Base-by-base conservation (phyloP, 2,113 vertebrate genomes). In the Rallus limicola region DNA sequence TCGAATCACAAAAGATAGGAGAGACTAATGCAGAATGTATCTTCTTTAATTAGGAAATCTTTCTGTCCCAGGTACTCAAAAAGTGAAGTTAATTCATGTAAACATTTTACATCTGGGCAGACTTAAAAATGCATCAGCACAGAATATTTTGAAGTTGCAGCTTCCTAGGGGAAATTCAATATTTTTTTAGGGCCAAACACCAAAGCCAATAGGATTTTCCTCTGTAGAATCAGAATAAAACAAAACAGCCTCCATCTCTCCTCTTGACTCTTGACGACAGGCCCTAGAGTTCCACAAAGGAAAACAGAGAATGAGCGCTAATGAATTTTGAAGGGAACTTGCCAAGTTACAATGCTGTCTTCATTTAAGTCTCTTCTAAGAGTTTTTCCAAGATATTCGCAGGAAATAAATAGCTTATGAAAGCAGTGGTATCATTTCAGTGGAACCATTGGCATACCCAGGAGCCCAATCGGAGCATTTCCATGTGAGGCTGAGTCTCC, bases 391-490 rank as follows among this genome's bases (percentile, higher is more conserved):
- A 92, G 76, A 86, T 94, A 88, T 89, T 93, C 93, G 84, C 83
- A 95, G 91, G 92, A 96, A 97, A 96, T 85, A 92, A 95, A 95
- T 88, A 87, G 83, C 92, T 95, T 96, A 95, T 82, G 84, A 91
- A 96, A 95, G 94, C 80, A 95, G 95, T 76, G 79, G 50, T 91
- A 88, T 89, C 79, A 87, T 79, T 93, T 93, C 90, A 91, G 65
- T 84, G 90, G 83, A 94, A 91, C 65, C 70, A 58, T 33, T 88
- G 90, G 90, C 69, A 76, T 89, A 82, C 48, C 62, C 88, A 91
- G 82, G 72, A 94, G 90, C 62, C 62, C 53, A 84, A 65, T 86
- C 62, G 86, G 82, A 87, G 77, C 16, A 42, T 82, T 92, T 86
- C 87, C 86, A 56, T 56, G 60, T 75, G 82, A 92, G 58, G 19